phyloP scores from a whole-genome alignment of 2,113 vertebrate genomes.

The Anarrhichthys ocellatus region DNA sequence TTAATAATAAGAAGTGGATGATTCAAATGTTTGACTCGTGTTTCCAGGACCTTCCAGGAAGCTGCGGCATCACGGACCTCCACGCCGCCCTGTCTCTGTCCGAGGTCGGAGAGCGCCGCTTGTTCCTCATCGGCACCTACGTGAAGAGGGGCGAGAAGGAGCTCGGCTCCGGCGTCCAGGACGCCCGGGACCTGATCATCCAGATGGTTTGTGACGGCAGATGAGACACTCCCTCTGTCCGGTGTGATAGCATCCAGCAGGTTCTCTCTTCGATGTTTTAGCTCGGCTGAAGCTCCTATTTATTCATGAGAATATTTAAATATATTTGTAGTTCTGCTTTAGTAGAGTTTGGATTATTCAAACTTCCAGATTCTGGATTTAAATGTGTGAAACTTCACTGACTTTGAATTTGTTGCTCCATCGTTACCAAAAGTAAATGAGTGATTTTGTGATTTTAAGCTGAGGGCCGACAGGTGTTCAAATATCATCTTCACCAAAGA shows the following conservation, averaged over 20 bases:
- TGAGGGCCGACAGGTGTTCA: not conserved
- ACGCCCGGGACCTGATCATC: slow-evolving; percentile 89
- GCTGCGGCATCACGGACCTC: slow-evolving; percentile 91
- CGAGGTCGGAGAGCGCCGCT: slow-evolving; percentile 86
- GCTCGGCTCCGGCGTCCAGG: slow-evolving; percentile 86
- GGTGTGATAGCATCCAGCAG: not conserved
- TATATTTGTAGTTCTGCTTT: not conserved
- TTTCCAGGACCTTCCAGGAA: slow-evolving; percentile 88
- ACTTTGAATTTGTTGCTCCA: not conserved
- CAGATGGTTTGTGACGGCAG: slow-evolving; percentile 84
- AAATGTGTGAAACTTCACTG: not conserved
- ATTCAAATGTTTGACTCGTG: not conserved
- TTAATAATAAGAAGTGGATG: not conserved
- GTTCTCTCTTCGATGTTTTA: slow-evolving; percentile 16
- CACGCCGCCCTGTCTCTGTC: slow-evolving; percentile 89
- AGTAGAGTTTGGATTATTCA: not conserved
- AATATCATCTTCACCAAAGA: slow-evolving; percentile 11
- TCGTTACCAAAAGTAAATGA: not conserved
- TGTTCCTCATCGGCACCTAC: slow-evolving; percentile 92
- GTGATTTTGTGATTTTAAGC: not conserved
- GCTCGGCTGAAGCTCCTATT: not conserved
- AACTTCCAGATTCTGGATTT: not conserved
- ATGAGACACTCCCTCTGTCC: slow-evolving; percentile 19
- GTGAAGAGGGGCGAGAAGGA: slow-evolving; percentile 81
- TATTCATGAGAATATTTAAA: slow-evolving; percentile 5